Evolutionary conservation across 2,113 vertebrate species (phyloP), one percentile per base, ranked within the genome.

Genomic region (Leptobrachium ailaonicum): DNA sequence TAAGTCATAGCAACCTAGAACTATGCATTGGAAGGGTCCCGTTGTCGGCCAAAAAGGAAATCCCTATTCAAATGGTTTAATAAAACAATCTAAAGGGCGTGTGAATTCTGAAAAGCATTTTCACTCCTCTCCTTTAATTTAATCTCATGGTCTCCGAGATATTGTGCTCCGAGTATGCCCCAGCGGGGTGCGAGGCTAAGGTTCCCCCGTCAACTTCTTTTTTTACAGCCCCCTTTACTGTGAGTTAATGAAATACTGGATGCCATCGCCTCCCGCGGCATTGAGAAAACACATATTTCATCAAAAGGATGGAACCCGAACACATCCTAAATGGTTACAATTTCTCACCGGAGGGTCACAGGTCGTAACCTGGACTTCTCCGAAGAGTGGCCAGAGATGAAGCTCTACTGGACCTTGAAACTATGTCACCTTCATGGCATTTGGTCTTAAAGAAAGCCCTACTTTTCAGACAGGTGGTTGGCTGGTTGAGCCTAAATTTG

Each of bases 1-100:
- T 96, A 96, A 96, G 97, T 99, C 97, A 97, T 99, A 97, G 97
- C 97, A 99, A 99, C 97, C 95, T 90, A 95, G 93, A 98, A 96
- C 93, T 97, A 99, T 98, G 96, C 95, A 92, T 91, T 92, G 88
- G 93, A 90, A 87, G 92, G 92, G 93, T 94, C 94, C 88, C 86
- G 94, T 93, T 92, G 93, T 93, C 92, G 91, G 93, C 94, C 94
- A 94, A 95, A 94, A 92, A 95, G 95, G 96, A 96, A 95, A 95
- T 96, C 94, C 94, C 95, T 95, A 96, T 98, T 97, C 94, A 98
- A 92, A 94, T 90, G 95, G 91, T 94, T 95, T 94, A 93, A 96
- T 97, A 94, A 96, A 94, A 96, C 96, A 94, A 97, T 97, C 93
- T 95, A 95, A 94, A 98, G 97, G 97, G 95, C 97, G 97, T 99